Percentiles rank a stretch among this genome's conserved stretches.
Conservation (phyloP, 2,888 invertebrate species). For the Stegana nigrithorax region DNA sequence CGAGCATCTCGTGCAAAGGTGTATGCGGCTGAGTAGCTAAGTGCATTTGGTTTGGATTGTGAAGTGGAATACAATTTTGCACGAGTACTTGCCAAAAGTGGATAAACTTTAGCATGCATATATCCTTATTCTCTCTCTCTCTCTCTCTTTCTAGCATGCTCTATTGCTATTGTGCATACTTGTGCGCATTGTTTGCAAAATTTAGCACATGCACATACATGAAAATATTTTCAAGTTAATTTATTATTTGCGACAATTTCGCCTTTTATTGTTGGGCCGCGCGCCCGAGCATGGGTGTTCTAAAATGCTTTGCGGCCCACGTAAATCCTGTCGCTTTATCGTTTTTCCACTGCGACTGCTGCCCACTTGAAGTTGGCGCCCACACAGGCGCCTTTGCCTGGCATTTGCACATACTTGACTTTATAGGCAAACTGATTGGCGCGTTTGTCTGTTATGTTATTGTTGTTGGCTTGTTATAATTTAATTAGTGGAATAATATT, state of each 20-base stretch:
- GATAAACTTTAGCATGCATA: not conserved
- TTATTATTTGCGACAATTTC: conserved; percentile 7
- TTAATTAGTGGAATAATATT: conserved; percentile 1
- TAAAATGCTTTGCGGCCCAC: not conserved
- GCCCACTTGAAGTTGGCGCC: too few relatives aligned
- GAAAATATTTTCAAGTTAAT: not conserved
- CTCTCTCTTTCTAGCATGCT: not conserved
- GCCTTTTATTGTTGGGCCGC: conserved; percentile 7
- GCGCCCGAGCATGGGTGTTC: not conserved
- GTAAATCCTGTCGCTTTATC: too few relatives aligned
- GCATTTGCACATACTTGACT: too few relatives aligned
- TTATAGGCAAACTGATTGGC: too few relatives aligned
- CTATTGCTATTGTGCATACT: not conserved
- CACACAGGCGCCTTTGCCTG: too few relatives aligned
- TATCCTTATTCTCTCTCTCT: not conserved
- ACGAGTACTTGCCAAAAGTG: not conserved
- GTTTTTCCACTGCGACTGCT: too few relatives aligned
- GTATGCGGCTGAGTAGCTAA: too few relatives aligned
- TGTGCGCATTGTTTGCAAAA: not conserved
- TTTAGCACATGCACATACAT: not conserved
- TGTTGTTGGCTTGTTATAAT: not conserved
- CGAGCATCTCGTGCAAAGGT: not conserved
- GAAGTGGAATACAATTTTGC: too few relatives aligned
- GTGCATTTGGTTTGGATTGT: too few relatives aligned
- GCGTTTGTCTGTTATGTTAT: too few relatives aligned